Evolutionary conservation across 1,140 invertebrate species (phyloP), one percentile per base, ranked within the genome.

Genomic region (Nomia melanderi): DNA sequence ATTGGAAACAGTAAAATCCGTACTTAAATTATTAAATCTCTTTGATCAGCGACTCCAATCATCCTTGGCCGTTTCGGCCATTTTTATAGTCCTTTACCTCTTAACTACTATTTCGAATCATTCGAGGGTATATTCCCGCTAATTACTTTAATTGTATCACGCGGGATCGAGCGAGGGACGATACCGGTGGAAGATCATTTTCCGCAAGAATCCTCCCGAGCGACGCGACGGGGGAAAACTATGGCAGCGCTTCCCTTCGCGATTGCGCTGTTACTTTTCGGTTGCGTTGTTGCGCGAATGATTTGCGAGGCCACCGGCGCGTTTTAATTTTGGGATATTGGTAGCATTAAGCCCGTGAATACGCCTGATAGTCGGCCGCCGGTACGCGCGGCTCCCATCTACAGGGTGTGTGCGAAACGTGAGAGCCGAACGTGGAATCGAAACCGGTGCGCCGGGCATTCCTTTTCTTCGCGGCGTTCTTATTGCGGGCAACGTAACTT

Each of bases 261-360:
- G 14, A 27, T 50, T 57, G 57, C 67, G 47, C 80, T 56, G 77
- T 83, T 80, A 80, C 82, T 77, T 84, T 85, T 25, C 66, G 56
- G 72, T 31, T 36, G 70, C 64, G 72, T 41, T 73, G 82, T 80
- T 77, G 67, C 80, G 74, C 77, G 76, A 78, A 81, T 88, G 87
- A 88, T 88, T 88, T 88, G 87, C 86, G 83, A 82, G 78, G 70
- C 75, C 50, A 56, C 50, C 57, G 77, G 81, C 79, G 82, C 71
- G 83, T 84, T 88, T 88, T 88, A 88, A 88, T 88, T 88, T 88
- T 87, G 86, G 86, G 81, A 87, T 88, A 87, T 88, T 87, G 87
- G 82, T 83, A 77, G 82, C 81, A 83, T 86, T 86, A 86, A 86
- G 72, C 73, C 65, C 31, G 78, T 39, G 78, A 77, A 77, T 69